Evolutionary conservation across 2,797 vertebrate genomes (phyloP), one percentile per base, ranked within the genome.

Genomic region (Thripadectes ignobilis): DNA sequence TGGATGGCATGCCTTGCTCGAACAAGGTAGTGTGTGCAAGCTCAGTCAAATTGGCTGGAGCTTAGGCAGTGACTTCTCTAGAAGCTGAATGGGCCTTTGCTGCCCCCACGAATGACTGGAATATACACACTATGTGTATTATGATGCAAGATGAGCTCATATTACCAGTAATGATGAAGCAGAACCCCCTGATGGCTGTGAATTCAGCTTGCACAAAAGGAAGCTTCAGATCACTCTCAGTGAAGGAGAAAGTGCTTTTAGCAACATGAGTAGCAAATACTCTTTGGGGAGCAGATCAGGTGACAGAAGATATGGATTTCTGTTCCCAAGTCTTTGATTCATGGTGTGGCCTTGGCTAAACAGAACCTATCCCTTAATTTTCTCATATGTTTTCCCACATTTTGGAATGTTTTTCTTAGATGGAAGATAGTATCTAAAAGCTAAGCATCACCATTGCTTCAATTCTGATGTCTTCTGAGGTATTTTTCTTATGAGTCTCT

Each of bases 191-290:
- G 46, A 58, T n/a, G 30, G 68, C 85, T 68, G 63, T 81, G 48
- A 81, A 66, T 93, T 92, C 85, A 92, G 71, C 72, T 94, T 52
- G 9, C 4, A 6, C 20, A 73, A 88, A 86, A 51, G 45, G 9
- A 23, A n/a, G 12, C 74, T 96, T 63, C 75, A 26, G 9, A 72
- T 36, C 12, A 63, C 32, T 74, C 16, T 43, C 18, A 24, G 61
- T 74, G 48, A 38, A 57, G 76, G 16, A 8, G 34, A 18, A 7
- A 18, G 2, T 26, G 19, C 3, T 80, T 78, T 83, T 71, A 73
- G 43, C 4, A 49, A 74, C 14, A 1, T 7, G 36, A 52, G 9
- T 22, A 20, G 12, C 13, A 49, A 76, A 30, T 7, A 7, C 14
- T 23, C 2, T 38, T 18, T 49, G 14, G 6, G 22, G 32, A 48